Base-by-base conservation (phyloP, 2,797 vertebrate species). In the Falco novaeseelandiae region DNA sequence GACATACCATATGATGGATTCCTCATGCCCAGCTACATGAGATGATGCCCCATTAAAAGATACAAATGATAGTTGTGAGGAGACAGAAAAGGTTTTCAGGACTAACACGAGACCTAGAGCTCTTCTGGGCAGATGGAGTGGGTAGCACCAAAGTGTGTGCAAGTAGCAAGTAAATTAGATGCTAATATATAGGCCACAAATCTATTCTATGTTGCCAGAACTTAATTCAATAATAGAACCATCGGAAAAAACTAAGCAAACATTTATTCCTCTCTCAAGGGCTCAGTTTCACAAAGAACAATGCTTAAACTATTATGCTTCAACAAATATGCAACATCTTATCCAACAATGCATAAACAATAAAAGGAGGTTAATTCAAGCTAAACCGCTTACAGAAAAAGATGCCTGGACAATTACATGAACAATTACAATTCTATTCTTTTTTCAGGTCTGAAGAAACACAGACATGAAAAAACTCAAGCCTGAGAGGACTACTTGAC, bases 1-100 rank as follows among this genome's bases (percentile, higher is more conserved):
- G 14, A 55, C 4, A 20, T 18, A 9, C 15, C 12, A 5, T 4
- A 4, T 2, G 14, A 61, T 1, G 8, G 36, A 54, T 13, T 48
- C 34, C 30, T 78, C 16, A 10, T 7, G 27, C 12, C 7, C 65
- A 83, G 38, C 27, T 42, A 55, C 21, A 32, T 0, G 14, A 79
- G 13, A 52, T 16, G 12, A 55, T 59, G 30, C 19, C 38, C 25
- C 63, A 29, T 38, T 20, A 51, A 21, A 63, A 86, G 13, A n/a
- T 0, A 59, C 1, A n/a, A 63, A 49, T 65, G 6, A 71, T 61
- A 77, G 34, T 22, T 74, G 1, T 13, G 26, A 83, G 44, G 17
- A 62, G n/a, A 70, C 6, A 57, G 8, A 19, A 36, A 70, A 80
- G 22, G 42, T 80, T 38, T 61, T 58, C 22, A 67, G 40, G 48